A percentile compares a stretch with the other conserved stretches of the same genome.
Conservation (phyloP, 2,797 vertebrate genomes). For the Pantherophis alleghaniensis region DNA sequence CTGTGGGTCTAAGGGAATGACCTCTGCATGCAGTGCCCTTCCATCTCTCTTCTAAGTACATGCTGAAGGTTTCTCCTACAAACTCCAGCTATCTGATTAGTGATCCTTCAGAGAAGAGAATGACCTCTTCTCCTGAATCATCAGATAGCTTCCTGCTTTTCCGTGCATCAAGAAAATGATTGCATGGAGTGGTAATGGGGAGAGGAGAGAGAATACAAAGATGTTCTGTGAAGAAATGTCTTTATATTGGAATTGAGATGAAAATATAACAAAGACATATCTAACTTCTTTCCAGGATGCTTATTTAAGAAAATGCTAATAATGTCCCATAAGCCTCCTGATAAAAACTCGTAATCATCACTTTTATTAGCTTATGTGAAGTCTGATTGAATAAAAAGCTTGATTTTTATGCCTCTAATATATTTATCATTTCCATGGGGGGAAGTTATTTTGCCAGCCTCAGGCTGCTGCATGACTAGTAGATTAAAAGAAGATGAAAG, state of each 20-base stretch:
- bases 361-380: constrained; percentile 10
- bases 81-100: neutral
- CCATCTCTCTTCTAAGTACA: neutral
- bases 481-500: neutral
- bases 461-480: neutral
- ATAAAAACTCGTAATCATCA: constrained; percentile 19
- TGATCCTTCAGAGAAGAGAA: neutral
- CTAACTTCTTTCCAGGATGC: neutral
- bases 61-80: neutral
- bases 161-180: neutral
- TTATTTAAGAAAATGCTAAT: constrained; percentile 17
- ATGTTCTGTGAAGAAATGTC: neutral
- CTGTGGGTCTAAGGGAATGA: neutral
- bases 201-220: neutral
- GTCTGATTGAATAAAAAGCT: constrained; percentile 10
- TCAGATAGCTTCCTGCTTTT: neutral
- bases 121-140: neutral
- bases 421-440: neutral
- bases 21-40: neutral
- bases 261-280: neutral
- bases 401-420: constrained; percentile 14
- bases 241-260: neutral
- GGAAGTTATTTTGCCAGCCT: neutral
- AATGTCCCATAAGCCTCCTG: neutral
- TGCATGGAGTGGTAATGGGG: neutral